Conservation (phyloP, 1,140 invertebrate species). For the Drosophila pseudoobscura region DNA sequence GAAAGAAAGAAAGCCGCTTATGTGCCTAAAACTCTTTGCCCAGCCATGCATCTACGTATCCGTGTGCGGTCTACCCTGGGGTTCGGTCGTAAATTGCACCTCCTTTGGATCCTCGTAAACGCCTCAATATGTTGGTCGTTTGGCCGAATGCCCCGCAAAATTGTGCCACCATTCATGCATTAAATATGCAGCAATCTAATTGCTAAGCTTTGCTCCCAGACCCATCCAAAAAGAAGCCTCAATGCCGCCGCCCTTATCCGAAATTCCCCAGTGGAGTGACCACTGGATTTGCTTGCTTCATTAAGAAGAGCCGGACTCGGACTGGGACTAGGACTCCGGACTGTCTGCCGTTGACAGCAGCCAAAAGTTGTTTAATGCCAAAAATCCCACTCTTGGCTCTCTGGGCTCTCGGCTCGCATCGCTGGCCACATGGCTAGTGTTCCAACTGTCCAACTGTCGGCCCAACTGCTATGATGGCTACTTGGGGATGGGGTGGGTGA, state of each 20-base stretch:
- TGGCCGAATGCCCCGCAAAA: constrained; percentile 64
- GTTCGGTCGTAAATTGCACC: constrained; percentile 35
- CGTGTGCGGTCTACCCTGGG: constrained; percentile 11
- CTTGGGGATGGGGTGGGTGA: too few relatives aligned
- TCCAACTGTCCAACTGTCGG: constrained; percentile 25
- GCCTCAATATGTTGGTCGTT: constrained; percentile 68
- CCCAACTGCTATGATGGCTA: neutral
- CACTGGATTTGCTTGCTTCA: constrained; percentile 76
- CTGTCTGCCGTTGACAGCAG: constrained; percentile 57
- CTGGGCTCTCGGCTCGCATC: constrained; percentile 10
- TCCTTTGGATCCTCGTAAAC: constrained; percentile 41
- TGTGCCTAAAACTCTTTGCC: constrained; percentile 51
- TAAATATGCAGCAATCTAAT: constrained; percentile 80
- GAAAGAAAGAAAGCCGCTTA: constrained; percentile 47
- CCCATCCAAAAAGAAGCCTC: too few relatives aligned
- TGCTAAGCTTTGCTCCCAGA: constrained; percentile 57
- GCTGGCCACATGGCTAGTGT: neutral
- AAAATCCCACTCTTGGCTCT: constrained; percentile 39
- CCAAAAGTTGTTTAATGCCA: constrained; percentile 56
- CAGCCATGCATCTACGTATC: constrained; percentile 20
- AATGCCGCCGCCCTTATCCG: constrained; percentile 2
- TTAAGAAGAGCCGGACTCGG: constrained; percentile 42
- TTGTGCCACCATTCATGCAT: constrained; percentile 73
- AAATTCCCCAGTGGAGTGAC: constrained; percentile 34
- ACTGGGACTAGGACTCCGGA: constrained; percentile 8